Evolutionary conservation across 2,113 vertebrate genomes (phyloP).

Genomic region (Oncorhynchus tshawytscha): DNA sequence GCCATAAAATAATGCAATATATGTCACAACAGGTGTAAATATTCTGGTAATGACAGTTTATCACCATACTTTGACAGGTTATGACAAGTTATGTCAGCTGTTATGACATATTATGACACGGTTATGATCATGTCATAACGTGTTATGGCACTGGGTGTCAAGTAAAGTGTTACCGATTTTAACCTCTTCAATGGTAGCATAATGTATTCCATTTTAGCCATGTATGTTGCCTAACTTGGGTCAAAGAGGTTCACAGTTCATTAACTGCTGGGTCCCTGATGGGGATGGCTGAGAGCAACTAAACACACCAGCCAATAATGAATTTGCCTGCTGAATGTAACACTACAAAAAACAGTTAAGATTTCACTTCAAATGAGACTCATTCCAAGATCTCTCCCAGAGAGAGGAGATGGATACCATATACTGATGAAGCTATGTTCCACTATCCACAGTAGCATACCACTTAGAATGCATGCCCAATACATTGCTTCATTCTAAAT

Average conservation of each 20-base stretch:
- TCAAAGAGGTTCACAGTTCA: conserved; percentile 46
- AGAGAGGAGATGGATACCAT: conserved; percentile 1
- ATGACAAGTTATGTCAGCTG: too few relatives aligned
- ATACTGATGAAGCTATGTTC: too few relatives aligned
- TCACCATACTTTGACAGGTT: too few relatives aligned
- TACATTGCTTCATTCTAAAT: too few relatives aligned
- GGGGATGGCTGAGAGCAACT: conserved; percentile 55
- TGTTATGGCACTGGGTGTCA: too few relatives aligned
- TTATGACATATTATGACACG: too few relatives aligned
- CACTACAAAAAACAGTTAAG: conserved; percentile 51
- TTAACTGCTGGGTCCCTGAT: conserved; percentile 42
- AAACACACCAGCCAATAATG: conserved; percentile 54
- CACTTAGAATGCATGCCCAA: too few relatives aligned
- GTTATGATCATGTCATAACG: too few relatives aligned
- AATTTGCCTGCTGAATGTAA: conserved; percentile 28
- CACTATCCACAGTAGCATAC: too few relatives aligned
- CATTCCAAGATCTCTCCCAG: background rate
- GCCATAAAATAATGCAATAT: too few relatives aligned
- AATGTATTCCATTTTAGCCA: conserved; percentile 47
- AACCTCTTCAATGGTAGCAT: conserved; percentile 46
- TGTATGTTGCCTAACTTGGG: conserved; percentile 43
- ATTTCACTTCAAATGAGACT: conserved; percentile 11
- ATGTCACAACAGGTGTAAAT: too few relatives aligned
- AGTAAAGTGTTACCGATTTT: background rate
- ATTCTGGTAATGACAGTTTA: too few relatives aligned